These are phyloP conservation scores for human DNA, from an alignment of 2,113 vertebrate species.

Conservation along the genomic window GRCh38 chr14:67196501-67197000, in stretches of 20 bases:
- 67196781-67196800: neutral
- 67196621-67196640: neutral
- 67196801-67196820: neutral
- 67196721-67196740: neutral
- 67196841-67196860: neutral
- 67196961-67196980: no score
- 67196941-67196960: neutral
- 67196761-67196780: neutral
- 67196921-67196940: constrained; percentile 2
- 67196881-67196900: neutral
- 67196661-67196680: neutral
- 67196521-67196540: constrained; percentile 34
- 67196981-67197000: no score
- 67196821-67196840: neutral
- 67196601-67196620: neutral
- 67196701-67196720: neutral
- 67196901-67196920: neutral
- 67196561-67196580: neutral
- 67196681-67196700: neutral
- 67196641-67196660: neutral
- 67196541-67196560: neutral
- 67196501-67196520: neutral
- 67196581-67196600: constrained; percentile 4
- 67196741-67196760: neutral
- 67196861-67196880: neutral